Percentiles rank a stretch among this genome's conserved stretches.
Conservation (phyloP, 2,797 vertebrate species). For the Sciaenops ocellatus region DNA sequence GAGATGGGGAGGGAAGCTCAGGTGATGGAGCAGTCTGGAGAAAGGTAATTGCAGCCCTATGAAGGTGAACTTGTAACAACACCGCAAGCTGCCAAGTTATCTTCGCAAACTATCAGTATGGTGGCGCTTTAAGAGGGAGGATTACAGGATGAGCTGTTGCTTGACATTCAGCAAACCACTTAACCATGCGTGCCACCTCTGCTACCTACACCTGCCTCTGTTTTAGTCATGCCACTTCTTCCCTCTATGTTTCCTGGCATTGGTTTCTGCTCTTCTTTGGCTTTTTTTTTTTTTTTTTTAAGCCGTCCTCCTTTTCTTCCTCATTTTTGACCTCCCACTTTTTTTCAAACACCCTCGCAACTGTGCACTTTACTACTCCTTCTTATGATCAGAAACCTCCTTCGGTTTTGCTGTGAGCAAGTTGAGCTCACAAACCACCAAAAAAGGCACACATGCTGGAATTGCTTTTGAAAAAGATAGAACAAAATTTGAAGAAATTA, state of each 20-base stretch:
- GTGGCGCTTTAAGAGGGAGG: slow-evolving; percentile 43
- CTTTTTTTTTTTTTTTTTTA: slow-evolving; percentile 22
- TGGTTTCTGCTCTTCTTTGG: slow-evolving; percentile 4
- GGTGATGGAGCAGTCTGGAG: no score
- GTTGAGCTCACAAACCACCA: neutral
- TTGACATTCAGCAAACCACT: slow-evolving; percentile 68
- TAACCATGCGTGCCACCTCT: slow-evolving; percentile 53
- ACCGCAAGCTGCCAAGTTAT: no score
- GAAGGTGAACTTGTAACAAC: no score
- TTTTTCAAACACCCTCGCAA: slow-evolving; percentile 23
- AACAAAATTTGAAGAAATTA: neutral
- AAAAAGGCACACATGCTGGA: neutral
- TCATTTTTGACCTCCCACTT: slow-evolving; percentile 43
- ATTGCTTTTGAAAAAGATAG: neutral
- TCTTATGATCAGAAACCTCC: slow-evolving; percentile 6
- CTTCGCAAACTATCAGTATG: slow-evolving; percentile 37
- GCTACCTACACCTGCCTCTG: slow-evolving; percentile 47
- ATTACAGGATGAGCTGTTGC: slow-evolving; percentile 58
- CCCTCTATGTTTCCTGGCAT: slow-evolving; percentile 4
- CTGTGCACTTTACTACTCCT: slow-evolving; percentile 6
- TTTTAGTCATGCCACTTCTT: slow-evolving; percentile 44
- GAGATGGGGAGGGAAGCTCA: no score
- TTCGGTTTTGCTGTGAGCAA: neutral
- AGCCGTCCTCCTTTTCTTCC: slow-evolving; percentile 18
- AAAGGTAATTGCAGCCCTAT: no score